Evolutionary conservation across 2,797 vertebrate species (phyloP).

Genomic region (Acipenser transmontanus): DNA sequence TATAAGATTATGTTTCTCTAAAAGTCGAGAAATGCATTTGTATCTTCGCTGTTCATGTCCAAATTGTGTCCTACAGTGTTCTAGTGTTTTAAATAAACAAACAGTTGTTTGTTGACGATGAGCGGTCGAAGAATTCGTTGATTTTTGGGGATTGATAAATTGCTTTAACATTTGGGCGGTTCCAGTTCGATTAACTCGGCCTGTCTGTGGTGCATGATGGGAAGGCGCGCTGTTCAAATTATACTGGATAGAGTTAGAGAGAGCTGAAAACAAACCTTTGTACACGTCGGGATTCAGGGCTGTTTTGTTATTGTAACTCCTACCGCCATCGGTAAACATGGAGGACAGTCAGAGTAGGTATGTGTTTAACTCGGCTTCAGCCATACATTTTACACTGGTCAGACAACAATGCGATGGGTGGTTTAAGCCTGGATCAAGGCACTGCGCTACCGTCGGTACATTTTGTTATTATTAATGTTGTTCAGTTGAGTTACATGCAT

Average conservation of each 20-base stretch:
- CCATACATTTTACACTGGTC: not conserved
- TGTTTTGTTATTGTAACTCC: constrained; percentile 8
- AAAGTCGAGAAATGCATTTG: not conserved
- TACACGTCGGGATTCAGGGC: not conserved
- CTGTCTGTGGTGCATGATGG: constrained; percentile 23
- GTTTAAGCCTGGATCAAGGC: not conserved
- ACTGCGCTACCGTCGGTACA: constrained; percentile 17
- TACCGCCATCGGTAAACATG: constrained; percentile 22
- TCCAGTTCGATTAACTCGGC: constrained; percentile 10
- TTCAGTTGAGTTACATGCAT: too few relatives aligned
- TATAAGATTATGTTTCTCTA: too few relatives aligned
- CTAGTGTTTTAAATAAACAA: not conserved
- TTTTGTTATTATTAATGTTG: too few relatives aligned
- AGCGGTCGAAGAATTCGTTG: not conserved
- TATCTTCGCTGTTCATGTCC: too few relatives aligned
- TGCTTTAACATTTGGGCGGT: not conserved
- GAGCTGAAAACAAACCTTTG: not conserved
- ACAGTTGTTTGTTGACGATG: not conserved
- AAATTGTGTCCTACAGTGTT: constrained; percentile 1
- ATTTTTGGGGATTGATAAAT: not conserved
- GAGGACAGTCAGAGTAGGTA: constrained; percentile 31
- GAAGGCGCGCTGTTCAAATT: constrained; percentile 45
- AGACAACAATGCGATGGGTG: too few relatives aligned
- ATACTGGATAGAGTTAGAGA: not conserved
- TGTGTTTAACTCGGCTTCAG: not conserved